These are phyloP conservation scores for Poeciliopsis retropinna DNA, from an alignment of 2,113 vertebrate species.

Conservation along the genomic window DNA sequence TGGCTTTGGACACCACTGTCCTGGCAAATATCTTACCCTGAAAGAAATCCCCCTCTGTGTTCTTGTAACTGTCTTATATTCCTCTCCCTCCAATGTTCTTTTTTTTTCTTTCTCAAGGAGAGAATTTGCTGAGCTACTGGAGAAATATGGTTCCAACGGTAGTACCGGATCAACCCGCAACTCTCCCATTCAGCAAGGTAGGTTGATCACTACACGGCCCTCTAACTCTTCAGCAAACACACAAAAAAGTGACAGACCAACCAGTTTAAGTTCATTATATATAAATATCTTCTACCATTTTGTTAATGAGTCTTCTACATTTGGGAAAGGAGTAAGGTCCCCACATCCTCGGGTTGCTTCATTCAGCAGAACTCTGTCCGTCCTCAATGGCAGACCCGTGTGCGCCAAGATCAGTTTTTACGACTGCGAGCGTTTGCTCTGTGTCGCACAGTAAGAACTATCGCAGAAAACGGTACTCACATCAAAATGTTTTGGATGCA, in stretches of 20 bases:
- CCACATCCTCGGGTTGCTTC: no score
- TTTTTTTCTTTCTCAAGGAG: conserved; percentile 72
- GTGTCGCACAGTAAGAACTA: no score
- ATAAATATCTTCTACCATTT: neutral
- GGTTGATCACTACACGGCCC: no score
- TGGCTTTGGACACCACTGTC: no score
- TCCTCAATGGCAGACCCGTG: no score
- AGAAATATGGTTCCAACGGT: conserved; percentile 88
- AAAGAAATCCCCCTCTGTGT: neutral
- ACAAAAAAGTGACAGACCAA: neutral
- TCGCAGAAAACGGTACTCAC: no score
- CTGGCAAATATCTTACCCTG: neutral
- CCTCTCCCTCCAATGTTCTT: neutral
- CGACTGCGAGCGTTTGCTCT: no score
- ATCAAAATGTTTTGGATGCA: no score
- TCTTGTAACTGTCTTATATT: neutral
- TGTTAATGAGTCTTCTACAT: neutral
- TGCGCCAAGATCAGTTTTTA: no score
- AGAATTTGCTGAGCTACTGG: conserved; percentile 89
- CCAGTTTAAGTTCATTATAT: neutral
- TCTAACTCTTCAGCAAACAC: neutral
- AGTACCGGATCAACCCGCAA: conserved; percentile 85
- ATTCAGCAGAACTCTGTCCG: no score
- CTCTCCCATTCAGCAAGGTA: conserved; percentile 84
- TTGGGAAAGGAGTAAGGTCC: neutral